Evolutionary conservation across 2,888 invertebrate species (phyloP), one percentile per base, ranked within the genome.

Genomic region (Pandemis cinnamomeana): DNA sequence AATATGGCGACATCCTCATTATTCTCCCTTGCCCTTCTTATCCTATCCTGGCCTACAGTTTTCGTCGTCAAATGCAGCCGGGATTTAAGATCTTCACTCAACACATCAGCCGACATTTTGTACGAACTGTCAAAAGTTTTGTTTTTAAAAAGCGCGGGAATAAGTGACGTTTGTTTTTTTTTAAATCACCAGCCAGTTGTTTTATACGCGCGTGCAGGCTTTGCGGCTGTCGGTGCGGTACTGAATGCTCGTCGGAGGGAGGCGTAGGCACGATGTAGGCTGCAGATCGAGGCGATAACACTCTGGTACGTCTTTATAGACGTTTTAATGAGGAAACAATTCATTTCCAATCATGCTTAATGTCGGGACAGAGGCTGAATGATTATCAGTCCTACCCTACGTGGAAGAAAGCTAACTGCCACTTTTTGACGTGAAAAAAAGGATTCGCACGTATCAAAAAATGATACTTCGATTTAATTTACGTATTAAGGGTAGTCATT

Each of bases 1-100:
- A 98, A 93, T 82, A 98, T 96, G 71, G 98, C 98, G 76, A 98
- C 96, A 92, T 98, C 98, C 92, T 98, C 98, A 90, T 97, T 97
- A 86, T 96, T 96, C 83, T 97, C 97, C 91, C 96, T 95, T 77
- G 97, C 97, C 86, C 96, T 95, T 81, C 96, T 95, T 84, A 97
- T 97, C 87, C 97, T 95, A 15, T 97, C 97, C 83, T 97, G 97
- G n/a, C 97, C 97, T 69, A 97, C 96, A 53, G 96, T 97, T 94
- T 97, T 97, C 67, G 96, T 96, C 79, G 96, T 96, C 87, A 97
- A 94, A 89, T 96, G 95, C 79, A 97, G 91, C 80, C 96, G 95
- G 73, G 96, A 95, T 89, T 96, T 96, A 86, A 98, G 95, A 87
- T 97, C 96, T 83, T 97, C 96, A 93, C 97, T 96, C 84, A 97